Conservation (phyloP, 2,113 vertebrate species). For the Corythoichthys intestinalis region DNA sequence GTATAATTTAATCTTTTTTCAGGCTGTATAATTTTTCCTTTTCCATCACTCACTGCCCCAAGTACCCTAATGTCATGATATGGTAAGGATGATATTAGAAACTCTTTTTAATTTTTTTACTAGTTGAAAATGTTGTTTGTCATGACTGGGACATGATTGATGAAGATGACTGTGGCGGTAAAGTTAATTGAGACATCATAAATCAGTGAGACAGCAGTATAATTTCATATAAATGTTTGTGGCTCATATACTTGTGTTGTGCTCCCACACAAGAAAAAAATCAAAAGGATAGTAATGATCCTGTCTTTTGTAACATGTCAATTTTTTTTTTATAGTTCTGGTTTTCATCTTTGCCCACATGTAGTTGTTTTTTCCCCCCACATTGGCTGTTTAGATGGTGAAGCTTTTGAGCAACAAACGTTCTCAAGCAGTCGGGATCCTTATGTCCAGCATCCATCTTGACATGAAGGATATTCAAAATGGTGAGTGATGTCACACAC, state of each 20-base stretch:
- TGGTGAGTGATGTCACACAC: constrained; percentile 51
- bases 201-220: constrained; percentile 27
- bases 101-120: not conserved
- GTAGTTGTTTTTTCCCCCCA: not conserved
- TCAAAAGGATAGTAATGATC: constrained; percentile 1
- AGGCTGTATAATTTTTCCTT: not conserved
- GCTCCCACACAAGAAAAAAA: constrained; percentile 30
- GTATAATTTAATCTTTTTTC: not conserved
- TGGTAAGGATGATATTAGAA: not conserved
- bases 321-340: not conserved
- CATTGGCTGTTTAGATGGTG: constrained; percentile 75
- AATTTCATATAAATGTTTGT: constrained; percentile 39
- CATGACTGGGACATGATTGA: constrained; percentile 18
- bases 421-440: constrained; percentile 89
- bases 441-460: constrained; percentile 78
- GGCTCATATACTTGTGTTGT: constrained; percentile 20
- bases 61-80: not conserved
- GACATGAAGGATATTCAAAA: constrained; percentile 77
- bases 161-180: constrained; percentile 22
- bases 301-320: constrained; percentile 24
- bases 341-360: not conserved
- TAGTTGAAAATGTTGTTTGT: not conserved
- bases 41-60: not conserved
- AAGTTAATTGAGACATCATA: constrained; percentile 18
- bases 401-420: constrained; percentile 96